Base-by-base conservation (phyloP, 2,797 vertebrate genomes). In the Gymnodraco acuticeps region DNA sequence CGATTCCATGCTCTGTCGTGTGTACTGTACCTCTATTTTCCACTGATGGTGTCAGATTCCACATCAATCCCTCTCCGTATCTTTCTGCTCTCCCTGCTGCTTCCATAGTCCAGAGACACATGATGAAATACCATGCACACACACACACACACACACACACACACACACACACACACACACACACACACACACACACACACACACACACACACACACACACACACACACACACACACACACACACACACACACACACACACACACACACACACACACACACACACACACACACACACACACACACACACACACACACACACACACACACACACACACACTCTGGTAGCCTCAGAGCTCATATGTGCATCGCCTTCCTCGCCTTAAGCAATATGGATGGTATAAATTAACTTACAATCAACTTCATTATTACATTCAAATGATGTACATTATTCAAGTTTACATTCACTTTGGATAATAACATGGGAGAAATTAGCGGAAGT, bases 301-400 rank as follows among this genome's bases (percentile, higher is more conserved):
- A 72, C 73, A 76, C 70, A 54, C 51, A 38, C 11, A 54, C 51
- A 38, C 11, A 13, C n/a, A 41, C 42, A 14, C 13, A n/a, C n/a
- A n/a, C n/a, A n/a, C 45, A 72, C 73, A 76, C 70, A 54, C 51
- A 38, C 11, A 13, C n/a, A 41, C 42, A 14, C 13, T 60, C 43
- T 70, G 46, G 31, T 61, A 78, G 77, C 43, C 77, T 73, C 74
- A 27, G 46, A 77, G 67, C 83, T 76, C 58, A 80, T 74, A 69
- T 73, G 43, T 59, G 27, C 53, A 67, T 10, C 17, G 15, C 15
- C 67, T 20, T 17, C 16, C 33, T 60, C 48, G 65, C 70, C 23
- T 51, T 48, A 31, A 64, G 31, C 68, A 62, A 31, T 69, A 74
- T 51, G 38, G 64, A 75, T 66, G 41, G 53, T 74, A 23, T 23